These are phyloP conservation scores for Heterotis niloticus DNA, from an alignment of 2,113 vertebrate species.

Conservation along the genomic window DNA sequence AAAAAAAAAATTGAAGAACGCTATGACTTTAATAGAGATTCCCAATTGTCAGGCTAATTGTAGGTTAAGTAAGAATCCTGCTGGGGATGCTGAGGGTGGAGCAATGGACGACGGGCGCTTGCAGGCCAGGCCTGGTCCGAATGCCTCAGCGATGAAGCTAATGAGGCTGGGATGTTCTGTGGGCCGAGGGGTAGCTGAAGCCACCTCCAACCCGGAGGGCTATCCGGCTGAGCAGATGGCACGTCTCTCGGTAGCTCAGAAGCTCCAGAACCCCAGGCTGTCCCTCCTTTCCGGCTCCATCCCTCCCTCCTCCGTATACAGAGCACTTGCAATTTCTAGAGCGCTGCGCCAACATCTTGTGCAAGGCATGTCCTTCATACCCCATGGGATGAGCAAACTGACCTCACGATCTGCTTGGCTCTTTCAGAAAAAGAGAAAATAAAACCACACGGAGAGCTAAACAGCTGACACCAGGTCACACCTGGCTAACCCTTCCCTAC, in stretches of 20 bases:
- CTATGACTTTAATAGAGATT: too few relatives aligned
- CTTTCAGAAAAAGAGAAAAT: not conserved
- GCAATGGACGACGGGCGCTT: not conserved
- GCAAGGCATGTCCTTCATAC: slow-evolving; percentile 26
- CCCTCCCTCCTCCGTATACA: slow-evolving; percentile 23
- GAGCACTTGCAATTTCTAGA: too few relatives aligned
- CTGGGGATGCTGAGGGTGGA: not conserved
- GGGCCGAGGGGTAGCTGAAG: not conserved
- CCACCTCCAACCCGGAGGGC: slow-evolving; percentile 8
- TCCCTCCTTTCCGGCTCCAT: not conserved
- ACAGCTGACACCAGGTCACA: slow-evolving; percentile 33
- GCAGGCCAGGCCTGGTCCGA: not conserved
- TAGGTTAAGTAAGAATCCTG: not conserved
- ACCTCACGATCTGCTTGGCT: slow-evolving; percentile 27
- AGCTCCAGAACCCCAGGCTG: too few relatives aligned
- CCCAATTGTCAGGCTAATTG: not conserved
- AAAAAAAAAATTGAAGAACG: too few relatives aligned
- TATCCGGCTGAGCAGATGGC: slow-evolving; percentile 21
- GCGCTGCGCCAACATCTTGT: slow-evolving; percentile 42
- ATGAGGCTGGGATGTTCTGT: not conserved
- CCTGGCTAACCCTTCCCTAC: slow-evolving; percentile 26
- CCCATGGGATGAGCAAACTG: not conserved
- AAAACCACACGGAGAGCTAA: slow-evolving; percentile 19
- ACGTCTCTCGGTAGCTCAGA: not conserved
- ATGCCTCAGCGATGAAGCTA: not conserved